A percentile compares a stretch with the other conserved stretches of the same genome.
These are phyloP conservation scores for Gephyroberyx darwinii DNA, from an alignment of 2,797 vertebrate species.

Conservation along the genomic window DNA sequence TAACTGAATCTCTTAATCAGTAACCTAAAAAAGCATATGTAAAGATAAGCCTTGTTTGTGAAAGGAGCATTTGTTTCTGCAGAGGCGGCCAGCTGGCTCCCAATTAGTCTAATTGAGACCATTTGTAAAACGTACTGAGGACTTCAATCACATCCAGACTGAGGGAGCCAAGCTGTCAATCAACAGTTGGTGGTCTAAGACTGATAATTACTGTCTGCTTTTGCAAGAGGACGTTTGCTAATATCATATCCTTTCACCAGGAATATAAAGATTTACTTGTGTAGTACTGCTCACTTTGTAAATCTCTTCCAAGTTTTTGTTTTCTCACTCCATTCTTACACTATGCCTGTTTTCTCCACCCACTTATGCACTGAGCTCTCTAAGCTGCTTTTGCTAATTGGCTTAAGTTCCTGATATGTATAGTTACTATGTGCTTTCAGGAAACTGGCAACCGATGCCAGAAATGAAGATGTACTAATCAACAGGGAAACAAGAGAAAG, in stretches of 20 bases:
- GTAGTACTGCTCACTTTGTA: neutral
- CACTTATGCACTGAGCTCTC: neutral
- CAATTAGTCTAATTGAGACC: constrained; percentile 16
- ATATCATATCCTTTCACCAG: constrained; percentile 9
- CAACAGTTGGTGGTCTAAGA: constrained; percentile 5
- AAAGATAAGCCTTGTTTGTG: constrained; percentile 19
- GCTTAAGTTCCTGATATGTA: neutral
- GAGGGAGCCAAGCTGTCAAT: constrained; percentile 32
- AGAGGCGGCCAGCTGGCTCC: constrained; percentile 21
- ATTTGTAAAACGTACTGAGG: constrained; percentile 35
- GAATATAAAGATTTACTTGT: neutral
- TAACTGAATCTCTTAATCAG: constrained; percentile 32
- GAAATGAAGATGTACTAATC: neutral
- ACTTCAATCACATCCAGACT: constrained; percentile 19
- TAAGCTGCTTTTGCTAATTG: neutral
- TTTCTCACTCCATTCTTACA: neutral
- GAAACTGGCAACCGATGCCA: neutral
- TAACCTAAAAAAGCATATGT: neutral
- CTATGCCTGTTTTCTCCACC: no score
- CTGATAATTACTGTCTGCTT: constrained; percentile 46
- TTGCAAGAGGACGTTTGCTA: constrained; percentile 7
- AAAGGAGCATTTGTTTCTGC: constrained; percentile 11
- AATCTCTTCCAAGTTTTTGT: neutral
- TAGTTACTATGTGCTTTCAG: neutral
- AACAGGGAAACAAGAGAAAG: neutral